Percentiles rank a stretch among this genome's conserved stretches.
phyloP scores from a whole-genome alignment of 2,888 invertebrate genomes.

The Hyposoter didymator region DNA sequence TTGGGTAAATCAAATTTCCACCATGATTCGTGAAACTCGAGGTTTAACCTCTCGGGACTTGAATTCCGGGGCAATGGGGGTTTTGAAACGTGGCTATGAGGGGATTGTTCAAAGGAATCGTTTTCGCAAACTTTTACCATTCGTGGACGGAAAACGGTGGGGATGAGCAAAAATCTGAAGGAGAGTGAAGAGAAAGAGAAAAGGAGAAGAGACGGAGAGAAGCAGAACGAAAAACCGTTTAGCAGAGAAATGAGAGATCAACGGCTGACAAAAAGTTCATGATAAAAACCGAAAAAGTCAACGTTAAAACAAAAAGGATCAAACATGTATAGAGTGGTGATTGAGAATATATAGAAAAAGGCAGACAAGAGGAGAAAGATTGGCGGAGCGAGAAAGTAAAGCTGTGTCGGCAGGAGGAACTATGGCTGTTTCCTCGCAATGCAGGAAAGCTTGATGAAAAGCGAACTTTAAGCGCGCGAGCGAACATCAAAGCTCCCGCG shows the following conservation, averaged over 20 bases:
- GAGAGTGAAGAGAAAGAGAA: neutral
- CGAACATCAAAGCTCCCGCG: constrained; percentile 68
- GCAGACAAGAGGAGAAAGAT: constrained; percentile 1
- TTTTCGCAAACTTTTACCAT: constrained; percentile 60
- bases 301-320: neutral
- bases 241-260: constrained; percentile 52
- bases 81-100: neutral
- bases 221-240: constrained; percentile 18
- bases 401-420: constrained; percentile 43
- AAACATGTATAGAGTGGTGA: constrained; percentile 23
- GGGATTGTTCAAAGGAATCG: constrained; percentile 60
- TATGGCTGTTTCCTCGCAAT: constrained; percentile 48
- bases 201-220: constrained; percentile 9
- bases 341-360: constrained; percentile 48
- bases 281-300: neutral
- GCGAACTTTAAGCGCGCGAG: constrained; percentile 69
- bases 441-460: constrained; percentile 64
- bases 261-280: constrained; percentile 5
- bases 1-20: constrained; percentile 24
- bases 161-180: constrained; percentile 18
- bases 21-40: constrained; percentile 37
- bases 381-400: constrained; percentile 19
- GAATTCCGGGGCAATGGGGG: constrained; percentile 16
- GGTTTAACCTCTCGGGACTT: constrained; percentile 16
- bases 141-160: constrained; percentile 15